A percentile compares a stretch with the other conserved stretches of the same genome.
phyloP scores from a whole-genome alignment of 2,797 vertebrate species.

The Acrossocheilus wenchowensis region DNA sequence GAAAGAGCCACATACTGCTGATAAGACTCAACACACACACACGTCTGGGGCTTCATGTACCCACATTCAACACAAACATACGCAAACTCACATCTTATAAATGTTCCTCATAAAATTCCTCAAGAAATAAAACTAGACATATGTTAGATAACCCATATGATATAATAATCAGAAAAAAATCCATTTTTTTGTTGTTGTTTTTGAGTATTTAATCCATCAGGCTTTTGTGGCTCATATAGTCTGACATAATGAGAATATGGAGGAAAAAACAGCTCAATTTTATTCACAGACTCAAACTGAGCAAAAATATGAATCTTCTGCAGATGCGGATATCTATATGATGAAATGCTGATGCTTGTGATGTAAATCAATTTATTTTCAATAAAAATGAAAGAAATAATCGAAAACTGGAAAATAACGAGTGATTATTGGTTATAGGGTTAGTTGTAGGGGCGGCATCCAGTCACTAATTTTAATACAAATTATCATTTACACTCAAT shows the following conservation, averaged over 20 bases:
- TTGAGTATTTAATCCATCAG: not conserved
- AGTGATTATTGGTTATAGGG: too few species aligned
- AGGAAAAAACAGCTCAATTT: not conserved
- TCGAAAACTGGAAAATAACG: too few species aligned
- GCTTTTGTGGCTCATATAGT: not conserved
- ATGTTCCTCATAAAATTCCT: too few species aligned
- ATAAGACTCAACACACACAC: not conserved
- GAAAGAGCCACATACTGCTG: constrained; percentile 11
- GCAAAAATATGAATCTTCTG: not conserved
- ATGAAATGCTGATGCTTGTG: not conserved
- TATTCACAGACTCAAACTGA: not conserved
- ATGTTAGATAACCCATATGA: too few species aligned
- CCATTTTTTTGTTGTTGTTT: too few species aligned
- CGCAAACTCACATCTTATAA: too few species aligned
- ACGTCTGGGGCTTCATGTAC: not conserved
- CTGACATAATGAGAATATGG: not conserved
- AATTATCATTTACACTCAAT: too few species aligned
- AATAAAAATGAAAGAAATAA: too few species aligned
- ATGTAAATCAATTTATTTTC: not conserved
- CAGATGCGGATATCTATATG: not conserved
- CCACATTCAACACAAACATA: not conserved
- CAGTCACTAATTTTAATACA: too few species aligned
- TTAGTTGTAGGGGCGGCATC: too few species aligned
- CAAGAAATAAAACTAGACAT: too few species aligned
- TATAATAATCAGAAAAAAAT: too few species aligned